Conservation (phyloP, 1,140 invertebrate genomes). For the Bicyclus anynana region DNA sequence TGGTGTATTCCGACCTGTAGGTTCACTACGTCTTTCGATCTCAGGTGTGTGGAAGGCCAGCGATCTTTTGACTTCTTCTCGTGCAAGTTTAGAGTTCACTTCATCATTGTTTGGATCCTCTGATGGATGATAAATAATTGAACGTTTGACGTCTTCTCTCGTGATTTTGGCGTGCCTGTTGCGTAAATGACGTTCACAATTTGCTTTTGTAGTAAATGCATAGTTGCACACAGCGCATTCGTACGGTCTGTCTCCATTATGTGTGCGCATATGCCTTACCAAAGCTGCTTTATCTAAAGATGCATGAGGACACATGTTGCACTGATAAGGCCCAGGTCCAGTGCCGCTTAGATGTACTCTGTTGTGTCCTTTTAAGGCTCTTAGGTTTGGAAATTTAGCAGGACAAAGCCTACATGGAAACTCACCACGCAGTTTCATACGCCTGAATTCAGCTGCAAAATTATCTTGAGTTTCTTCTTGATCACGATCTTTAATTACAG, state of each 20-base stretch:
- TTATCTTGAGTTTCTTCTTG: conserved; percentile 89
- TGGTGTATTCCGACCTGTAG: conserved; percentile 60
- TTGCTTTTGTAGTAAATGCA: conserved; percentile 97
- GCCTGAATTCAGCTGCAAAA: conserved; percentile 87
- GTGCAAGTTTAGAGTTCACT: conserved; percentile 76
- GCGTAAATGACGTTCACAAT: conserved; percentile 92
- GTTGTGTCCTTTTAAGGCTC: conserved; percentile 93
- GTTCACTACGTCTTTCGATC: conserved; percentile 59
- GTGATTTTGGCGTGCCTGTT: conserved; percentile 91
- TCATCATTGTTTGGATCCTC: conserved; percentile 88
- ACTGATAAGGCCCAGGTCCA: conserved; percentile 87
- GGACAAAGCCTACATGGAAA: conserved; percentile 93
- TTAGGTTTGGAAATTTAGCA: conserved; percentile 90
- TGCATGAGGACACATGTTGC: conserved; percentile 94
- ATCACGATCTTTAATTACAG: conserved; percentile 53
- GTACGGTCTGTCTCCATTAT: conserved; percentile 96
- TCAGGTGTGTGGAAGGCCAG: conserved; percentile 65
- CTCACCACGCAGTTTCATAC: conserved; percentile 91
- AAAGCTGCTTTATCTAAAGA: conserved; percentile 94
- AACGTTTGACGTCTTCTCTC: conserved; percentile 90
- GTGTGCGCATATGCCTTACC: conserved; percentile 92
- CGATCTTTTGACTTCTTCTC: conserved; percentile 75
- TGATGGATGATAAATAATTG: conserved; percentile 90
- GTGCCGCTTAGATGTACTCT: conserved; percentile 85
- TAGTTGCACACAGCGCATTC: conserved; percentile 96